Base-by-base conservation (phyloP, 2,797 vertebrate species). In the Cuculus canorus region DNA sequence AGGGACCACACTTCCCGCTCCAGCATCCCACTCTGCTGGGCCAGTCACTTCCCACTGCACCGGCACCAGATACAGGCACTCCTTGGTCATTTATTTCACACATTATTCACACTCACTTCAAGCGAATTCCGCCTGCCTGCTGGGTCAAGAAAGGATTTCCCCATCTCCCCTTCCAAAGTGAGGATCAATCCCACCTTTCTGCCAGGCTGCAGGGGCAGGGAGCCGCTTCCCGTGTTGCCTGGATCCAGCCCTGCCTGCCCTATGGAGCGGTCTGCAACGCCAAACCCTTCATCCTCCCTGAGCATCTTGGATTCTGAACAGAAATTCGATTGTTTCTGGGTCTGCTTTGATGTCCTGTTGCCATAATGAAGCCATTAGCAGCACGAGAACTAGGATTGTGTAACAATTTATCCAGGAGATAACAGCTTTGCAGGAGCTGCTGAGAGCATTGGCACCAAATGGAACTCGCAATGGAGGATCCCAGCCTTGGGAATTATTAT, bases 371-470 rank as follows among this genome's bases (percentile, higher is more conserved):
- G 82, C 65, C 47, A 5, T 63, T 76, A 57, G 91, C 85, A 83
- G 91, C 87, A 85, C 68, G 60, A 47, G 73, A 86, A 91, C 80
- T 37, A 88, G 88, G 83, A 37, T 60, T 95, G 93, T 82, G 75
- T 75, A 91, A 96, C 2, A 27, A 82, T 41, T 41, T 7, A 28
- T 56, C 15, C 54, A 3, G 76, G 91, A 87, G 92, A 82, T 52
- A 73, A 37, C 3, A 2, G 86, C 77, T 35, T 32, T 35, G 88
- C 63, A 27, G 83, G 88, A 71, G 80, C 61, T 35, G 59, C 86
- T 3, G 18, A 52, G 75, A 61, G 75, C 50, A 0, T 3, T 17
- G 53, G 57, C 89, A 45, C 85, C 1, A 16, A 52, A 16, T 2
- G 37, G 75, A 72, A 37, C 33, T 47, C 25, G 41, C 75, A 30